A percentile compares a stretch with the other conserved stretches of the same genome.
Evolutionary conservation across 2,113 vertebrate genomes (phyloP).

Genomic region (Penelope pileata): DNA sequence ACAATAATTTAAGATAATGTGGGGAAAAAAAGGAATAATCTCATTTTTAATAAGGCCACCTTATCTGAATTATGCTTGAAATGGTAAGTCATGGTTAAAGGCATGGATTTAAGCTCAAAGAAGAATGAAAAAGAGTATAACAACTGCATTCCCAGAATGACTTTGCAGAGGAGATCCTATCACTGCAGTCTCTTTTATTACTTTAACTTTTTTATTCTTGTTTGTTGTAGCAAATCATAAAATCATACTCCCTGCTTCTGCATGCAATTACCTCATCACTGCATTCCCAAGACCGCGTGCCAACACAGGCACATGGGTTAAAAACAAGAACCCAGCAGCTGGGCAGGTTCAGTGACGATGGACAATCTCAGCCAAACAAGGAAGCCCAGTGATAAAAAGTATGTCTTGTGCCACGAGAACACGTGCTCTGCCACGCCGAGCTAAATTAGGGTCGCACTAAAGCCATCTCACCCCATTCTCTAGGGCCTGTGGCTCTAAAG

Average conservation of each 20-base stretch:
- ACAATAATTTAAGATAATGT: neutral
- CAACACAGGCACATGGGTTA: neutral
- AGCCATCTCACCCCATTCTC: neutral
- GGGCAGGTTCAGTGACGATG: neutral
- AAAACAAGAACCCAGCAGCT: neutral
- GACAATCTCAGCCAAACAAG: neutral
- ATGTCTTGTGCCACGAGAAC: neutral
- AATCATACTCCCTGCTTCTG: neutral
- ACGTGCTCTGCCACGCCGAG: neutral
- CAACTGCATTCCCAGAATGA: neutral
- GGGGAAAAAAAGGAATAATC: neutral
- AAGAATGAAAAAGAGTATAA: neutral
- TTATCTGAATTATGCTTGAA: neutral
- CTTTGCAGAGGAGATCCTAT: neutral
- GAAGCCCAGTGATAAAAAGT: neutral
- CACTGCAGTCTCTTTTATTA: neutral
- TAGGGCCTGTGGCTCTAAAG: neutral
- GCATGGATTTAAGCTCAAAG: neutral
- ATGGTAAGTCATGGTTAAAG: neutral
- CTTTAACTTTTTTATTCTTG: neutral
- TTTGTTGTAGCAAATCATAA: neutral
- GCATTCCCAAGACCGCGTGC: neutral
- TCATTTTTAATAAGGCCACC: neutral
- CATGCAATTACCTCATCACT: neutral
- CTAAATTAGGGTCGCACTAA: slow-evolving; percentile 7